Evolutionary conservation across 1,140 invertebrate genomes (phyloP), one percentile per base, ranked within the genome.

Genomic region (Copidosoma floridanum): DNA sequence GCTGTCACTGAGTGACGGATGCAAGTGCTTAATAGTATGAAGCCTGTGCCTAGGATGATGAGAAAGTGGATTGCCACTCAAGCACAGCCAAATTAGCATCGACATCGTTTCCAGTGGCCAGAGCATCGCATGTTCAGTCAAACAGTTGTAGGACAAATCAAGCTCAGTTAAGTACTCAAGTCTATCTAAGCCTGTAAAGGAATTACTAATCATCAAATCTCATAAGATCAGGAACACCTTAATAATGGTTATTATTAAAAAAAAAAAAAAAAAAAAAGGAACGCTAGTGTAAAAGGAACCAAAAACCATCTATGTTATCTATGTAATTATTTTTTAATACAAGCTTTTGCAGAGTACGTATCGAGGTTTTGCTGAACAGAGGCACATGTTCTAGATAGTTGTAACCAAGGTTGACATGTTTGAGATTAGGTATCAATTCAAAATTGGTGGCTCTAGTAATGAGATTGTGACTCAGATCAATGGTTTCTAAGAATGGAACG

Each of bases 401-500:
- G 64, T 81, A 88, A 32, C 84, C 82, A 16, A 88, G 67, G 77
- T 88, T 86, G 2, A 87, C 67, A 61, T 83, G 80, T 68, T 84
- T 86, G 10, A 88, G 71, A 68, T 85, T 83, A 12, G 82, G 82
- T 29, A 88, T 70, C 76, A 77, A 83, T 23, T 72, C 75, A 5
- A 88, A 69, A 47, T 83, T 76, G 6, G 66, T 64, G 0, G 74
- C 75, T 38, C 57, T 70, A 5, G 63, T 61, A 44, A 80, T 70
- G 11, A 71, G 60, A 76, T 88, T 88, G 65, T 87, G 84, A 63
- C 85, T 85, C 10, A 88, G 61, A 73, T 86, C 85, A 16, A 88
- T 68, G 12, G 78, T 81, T 65, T 85, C 81, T 18, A 88, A 67
- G 74, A 80, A 82, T 51, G 85, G 85, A 18, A 81, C 82, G 43